Conservation (phyloP, 2,113 vertebrate genomes). For the Poeciliopsis turrubarensis region DNA sequence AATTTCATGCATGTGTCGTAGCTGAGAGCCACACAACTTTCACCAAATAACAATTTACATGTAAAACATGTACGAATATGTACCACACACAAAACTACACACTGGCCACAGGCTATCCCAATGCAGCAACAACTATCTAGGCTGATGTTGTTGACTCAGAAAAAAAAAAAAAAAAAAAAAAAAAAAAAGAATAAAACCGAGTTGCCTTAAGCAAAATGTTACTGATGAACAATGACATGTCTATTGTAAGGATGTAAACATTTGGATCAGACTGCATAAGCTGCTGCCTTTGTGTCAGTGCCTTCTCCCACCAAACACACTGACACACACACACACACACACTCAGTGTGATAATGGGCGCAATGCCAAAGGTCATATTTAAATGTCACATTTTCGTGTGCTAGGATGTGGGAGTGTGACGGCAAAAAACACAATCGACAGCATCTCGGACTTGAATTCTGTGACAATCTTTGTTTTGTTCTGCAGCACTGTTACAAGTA, state of each 20-base stretch:
- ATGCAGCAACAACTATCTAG: not conserved
- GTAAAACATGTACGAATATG: not conserved
- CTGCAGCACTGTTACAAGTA: no score
- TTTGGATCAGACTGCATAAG: conserved; percentile 6
- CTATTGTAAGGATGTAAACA: conserved; percentile 8
- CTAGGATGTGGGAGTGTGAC: not conserved
- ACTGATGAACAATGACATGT: conserved; percentile 32
- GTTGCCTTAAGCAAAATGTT: conserved; percentile 25
- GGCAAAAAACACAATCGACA: not conserved
- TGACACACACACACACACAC: conserved; percentile 26
- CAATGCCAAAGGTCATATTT: conserved; percentile 36
- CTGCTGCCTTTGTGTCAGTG: not conserved
- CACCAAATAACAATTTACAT: conserved; percentile 18
- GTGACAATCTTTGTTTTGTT: no score
- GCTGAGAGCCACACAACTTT: conserved; percentile 36
- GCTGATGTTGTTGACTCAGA: conserved; percentile 20
- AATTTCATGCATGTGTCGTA: conserved; percentile 61
- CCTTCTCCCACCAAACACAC: not conserved
- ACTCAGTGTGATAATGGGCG: conserved; percentile 24
- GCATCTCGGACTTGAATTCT: not conserved
- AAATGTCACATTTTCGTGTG: conserved; percentile 52
- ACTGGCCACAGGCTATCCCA: conserved; percentile 10
- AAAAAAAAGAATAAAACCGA: not conserved
- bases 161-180: not conserved
- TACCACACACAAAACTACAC: not conserved